Percentiles rank a stretch among this genome's conserved stretches.
These are phyloP conservation scores for Orchestes rusci DNA, from an alignment of 2,888 invertebrate species.

Conservation along the genomic window DNA sequence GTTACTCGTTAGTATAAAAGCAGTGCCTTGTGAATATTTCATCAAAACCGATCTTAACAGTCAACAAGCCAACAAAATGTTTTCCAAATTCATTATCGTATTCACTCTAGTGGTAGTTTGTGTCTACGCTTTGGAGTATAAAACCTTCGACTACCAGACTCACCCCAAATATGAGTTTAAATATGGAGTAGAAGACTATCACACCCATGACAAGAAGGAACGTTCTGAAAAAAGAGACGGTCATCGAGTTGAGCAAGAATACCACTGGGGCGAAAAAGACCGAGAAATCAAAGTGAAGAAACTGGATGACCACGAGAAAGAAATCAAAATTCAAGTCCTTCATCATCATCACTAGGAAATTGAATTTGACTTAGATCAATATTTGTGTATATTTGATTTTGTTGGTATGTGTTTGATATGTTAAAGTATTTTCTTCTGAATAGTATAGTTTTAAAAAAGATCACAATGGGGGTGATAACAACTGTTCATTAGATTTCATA, in stretches of 20 bases:
- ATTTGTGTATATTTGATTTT: not conserved
- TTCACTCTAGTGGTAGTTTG: conserved; percentile 13
- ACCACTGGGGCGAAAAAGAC: conserved; percentile 22
- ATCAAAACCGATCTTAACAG: too few species aligned
- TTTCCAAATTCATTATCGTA: conserved; percentile 8
- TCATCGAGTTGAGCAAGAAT: conserved; percentile 19
- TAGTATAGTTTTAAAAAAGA: too few species aligned
- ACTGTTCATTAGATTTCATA: too few species aligned
- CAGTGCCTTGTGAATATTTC: not conserved
- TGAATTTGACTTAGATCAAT: not conserved
- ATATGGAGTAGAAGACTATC: conserved; percentile 22
- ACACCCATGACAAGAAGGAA: conserved; percentile 21
- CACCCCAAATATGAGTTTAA: conserved; percentile 24
- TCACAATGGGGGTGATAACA: too few species aligned
- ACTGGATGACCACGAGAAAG: conserved; percentile 15
- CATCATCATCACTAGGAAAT: not conserved
- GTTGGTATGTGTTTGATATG: too few species aligned
- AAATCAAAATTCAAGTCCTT: conserved; percentile 14
- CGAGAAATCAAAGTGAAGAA: conserved; percentile 18
- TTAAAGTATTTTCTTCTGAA: too few species aligned
- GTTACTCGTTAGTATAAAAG: conserved; percentile 2
- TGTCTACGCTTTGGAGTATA: conserved; percentile 12
- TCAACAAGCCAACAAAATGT: not conserved
- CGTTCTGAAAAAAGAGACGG: conserved; percentile 21
- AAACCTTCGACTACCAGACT: conserved; percentile 16